A percentile compares a stretch with the other conserved stretches of the same genome.
Conservation (phyloP, 2,113 vertebrate species). For the Petromus typicus region DNA sequence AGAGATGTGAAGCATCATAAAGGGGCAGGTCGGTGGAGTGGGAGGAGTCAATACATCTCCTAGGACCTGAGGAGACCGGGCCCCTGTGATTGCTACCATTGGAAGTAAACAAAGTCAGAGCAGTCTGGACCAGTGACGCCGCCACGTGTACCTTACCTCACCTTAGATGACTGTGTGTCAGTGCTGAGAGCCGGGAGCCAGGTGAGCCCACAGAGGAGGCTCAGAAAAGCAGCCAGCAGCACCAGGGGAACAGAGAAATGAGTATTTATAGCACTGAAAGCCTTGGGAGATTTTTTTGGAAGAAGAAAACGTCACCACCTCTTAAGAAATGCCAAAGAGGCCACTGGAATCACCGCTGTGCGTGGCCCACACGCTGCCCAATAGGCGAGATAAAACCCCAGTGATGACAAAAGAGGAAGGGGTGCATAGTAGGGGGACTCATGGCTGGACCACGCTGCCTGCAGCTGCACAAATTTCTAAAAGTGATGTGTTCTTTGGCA, state of each 20-base stretch:
- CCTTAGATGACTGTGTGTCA: neutral
- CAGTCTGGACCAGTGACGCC: neutral
- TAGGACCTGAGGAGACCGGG: neutral
- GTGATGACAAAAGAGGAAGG: neutral
- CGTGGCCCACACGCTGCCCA: neutral
- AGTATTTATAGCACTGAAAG: neutral
- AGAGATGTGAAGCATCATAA: neutral
- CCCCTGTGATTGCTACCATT: neutral
- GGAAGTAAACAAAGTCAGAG: neutral
- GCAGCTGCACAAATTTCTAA: neutral
- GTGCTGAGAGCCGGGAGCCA: conserved; percentile 1
- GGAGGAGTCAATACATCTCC: neutral
- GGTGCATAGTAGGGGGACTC: neutral
- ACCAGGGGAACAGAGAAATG: neutral
- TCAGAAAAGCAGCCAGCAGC: neutral
- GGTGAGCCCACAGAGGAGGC: neutral
- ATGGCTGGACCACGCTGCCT: neutral
- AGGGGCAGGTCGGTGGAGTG: neutral
- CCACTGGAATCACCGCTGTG: neutral
- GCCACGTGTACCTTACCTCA: too few relatives aligned
- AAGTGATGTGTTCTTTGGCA: neutral
- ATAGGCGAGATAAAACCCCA: neutral
- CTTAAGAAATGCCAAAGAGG: conserved; percentile 14
- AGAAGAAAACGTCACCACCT: neutral
- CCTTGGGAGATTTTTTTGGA: neutral